Evolutionary conservation across 2,888 invertebrate genomes (phyloP), one percentile per base, ranked within the genome.

Genomic region (Leptopilina myrica): DNA sequence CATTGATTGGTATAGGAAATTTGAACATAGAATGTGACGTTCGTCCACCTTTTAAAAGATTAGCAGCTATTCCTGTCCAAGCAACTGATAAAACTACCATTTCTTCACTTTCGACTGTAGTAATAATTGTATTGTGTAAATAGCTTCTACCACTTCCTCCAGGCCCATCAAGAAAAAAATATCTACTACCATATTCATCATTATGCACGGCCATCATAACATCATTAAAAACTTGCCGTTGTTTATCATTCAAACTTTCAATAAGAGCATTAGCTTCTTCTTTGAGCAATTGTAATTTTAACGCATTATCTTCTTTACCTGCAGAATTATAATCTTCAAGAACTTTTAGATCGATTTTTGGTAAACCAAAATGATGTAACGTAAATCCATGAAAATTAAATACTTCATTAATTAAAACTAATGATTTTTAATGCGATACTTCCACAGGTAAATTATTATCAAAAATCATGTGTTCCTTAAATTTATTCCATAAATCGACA

Each of bases 361-460:
- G 56, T 12, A 56, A 56, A 14, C 56, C 56, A 56, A 56, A 56
- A 5, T 56, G 11, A 12, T 9, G 5, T 56, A 56, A 56, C 6
- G 56, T 56, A 56, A 12, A 56, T 56, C 56, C 56, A 56, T 56
- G 56, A 56, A 5, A 56, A 56, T 9, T 56, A 56, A 56, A n/a
- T 12, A 56, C 12, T 56, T 56, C 56, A 56, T 56, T 56, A 56
- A 56, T 56, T 56, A 56, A 56, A 56, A 56, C n/a, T 56, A 56
- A 56, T 14, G 56, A 56, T 14, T 56, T 11, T 56, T 56, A 1
- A 56, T 12, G 11, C 6, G 56, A 56, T 56, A 56, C 14, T 56
- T 56, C 11, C n/a, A 14, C 14, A 56, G 56, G 56, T 14, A 56
- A n/a, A 12, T n/a, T 56, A 56, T 5, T 56, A 56, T 56, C 56